Evolutionary conservation across 2,113 vertebrate species (phyloP).

Genomic region (Mirza zaza): DNA sequence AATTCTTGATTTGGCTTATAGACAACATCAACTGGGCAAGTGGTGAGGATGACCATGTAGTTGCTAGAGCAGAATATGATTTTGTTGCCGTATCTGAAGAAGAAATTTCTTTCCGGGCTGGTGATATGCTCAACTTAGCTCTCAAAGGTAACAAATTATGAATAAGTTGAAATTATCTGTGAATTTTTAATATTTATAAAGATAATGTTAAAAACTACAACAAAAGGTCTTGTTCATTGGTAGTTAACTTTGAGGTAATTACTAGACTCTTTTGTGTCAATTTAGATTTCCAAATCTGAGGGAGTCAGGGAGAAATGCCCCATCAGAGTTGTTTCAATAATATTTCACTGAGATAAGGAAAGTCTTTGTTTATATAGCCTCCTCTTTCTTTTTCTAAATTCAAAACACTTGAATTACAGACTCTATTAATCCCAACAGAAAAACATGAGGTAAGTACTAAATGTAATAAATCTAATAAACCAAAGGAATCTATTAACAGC

Average conservation of each 20-base stretch:
- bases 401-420: slow-evolving; percentile 38
- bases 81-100: slow-evolving; percentile 94
- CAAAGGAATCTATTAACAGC: neutral
- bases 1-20: slow-evolving; percentile 66
- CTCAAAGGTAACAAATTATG: slow-evolving; percentile 90
- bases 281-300: slow-evolving; percentile 36
- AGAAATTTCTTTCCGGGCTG: slow-evolving; percentile 94
- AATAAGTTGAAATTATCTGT: slow-evolving; percentile 47
- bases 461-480: slow-evolving; percentile 1
- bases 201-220: slow-evolving; percentile 35
- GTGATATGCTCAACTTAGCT: slow-evolving; percentile 96
- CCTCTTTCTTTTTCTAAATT: too few relatives aligned
- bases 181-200: slow-evolving; percentile 44
- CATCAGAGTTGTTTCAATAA: neutral
- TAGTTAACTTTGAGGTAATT: slow-evolving; percentile 38
- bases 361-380: neutral
- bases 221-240: slow-evolving; percentile 1
- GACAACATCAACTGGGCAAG: slow-evolving; percentile 91
- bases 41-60: slow-evolving; percentile 96
- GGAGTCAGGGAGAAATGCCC: neutral
- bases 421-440: neutral
- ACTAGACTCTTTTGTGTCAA: neutral
- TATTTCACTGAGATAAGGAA: slow-evolving; percentile 14
- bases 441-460: slow-evolving; percentile 7
- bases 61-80: slow-evolving; percentile 96